Percentiles rank a stretch among this genome's conserved stretches.
phyloP scores from a whole-genome alignment of 2,113 vertebrate species.

The Bagarius yarrelli region DNA sequence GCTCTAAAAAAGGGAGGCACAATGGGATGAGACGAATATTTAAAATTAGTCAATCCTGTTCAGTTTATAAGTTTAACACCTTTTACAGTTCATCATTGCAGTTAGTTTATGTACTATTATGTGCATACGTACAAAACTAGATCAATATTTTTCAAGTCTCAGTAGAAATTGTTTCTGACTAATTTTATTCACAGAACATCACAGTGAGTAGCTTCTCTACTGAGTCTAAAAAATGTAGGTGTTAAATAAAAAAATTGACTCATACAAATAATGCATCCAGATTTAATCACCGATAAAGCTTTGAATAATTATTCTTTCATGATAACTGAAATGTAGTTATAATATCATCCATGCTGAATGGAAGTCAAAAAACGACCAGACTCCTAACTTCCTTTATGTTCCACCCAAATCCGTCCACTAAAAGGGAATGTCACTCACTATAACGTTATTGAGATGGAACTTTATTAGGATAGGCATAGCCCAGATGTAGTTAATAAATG shows the following conservation, averaged over 20 bases:
- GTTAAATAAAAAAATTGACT: neutral
- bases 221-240: neutral
- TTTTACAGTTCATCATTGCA: neutral
- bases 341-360: neutral
- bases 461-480: neutral
- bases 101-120: neutral
- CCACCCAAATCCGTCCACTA: constrained; percentile 32
- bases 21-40: neutral
- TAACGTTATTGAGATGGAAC: neutral
- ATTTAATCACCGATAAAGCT: neutral
- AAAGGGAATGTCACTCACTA: constrained; percentile 20
- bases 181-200: neutral
- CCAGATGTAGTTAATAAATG: neutral
- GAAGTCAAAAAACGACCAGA: constrained; percentile 32
- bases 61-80: constrained; percentile 6
- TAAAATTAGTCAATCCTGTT: constrained; percentile 25
- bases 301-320: neutral
- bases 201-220: neutral
- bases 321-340: neutral
- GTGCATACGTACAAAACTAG: neutral
- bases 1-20: neutral
- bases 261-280: neutral
- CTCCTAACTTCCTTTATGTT: constrained; percentile 21
- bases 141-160: neutral
- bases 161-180: neutral